Evolutionary conservation across 2,113 vertebrate genomes (phyloP).

Genomic region (Arizona elegans): DNA sequence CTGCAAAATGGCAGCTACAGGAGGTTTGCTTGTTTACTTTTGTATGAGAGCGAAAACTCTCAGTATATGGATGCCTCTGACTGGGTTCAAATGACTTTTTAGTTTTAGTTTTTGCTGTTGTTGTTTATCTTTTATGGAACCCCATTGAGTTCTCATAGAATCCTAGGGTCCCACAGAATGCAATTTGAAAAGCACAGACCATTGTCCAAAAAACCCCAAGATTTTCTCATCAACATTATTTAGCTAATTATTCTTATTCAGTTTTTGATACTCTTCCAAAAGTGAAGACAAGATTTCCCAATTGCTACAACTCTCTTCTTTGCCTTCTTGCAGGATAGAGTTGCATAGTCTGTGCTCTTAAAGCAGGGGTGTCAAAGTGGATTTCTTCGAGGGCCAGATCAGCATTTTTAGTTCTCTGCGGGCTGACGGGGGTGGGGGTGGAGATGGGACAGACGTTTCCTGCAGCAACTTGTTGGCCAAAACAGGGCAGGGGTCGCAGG

Average conservation of each 20-base stretch:
- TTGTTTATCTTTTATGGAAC: too few species aligned
- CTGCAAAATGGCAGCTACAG: background rate
- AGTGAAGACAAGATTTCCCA: background rate
- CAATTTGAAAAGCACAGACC: background rate
- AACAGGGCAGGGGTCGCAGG: too few species aligned
- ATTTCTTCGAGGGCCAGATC: too few species aligned
- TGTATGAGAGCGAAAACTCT: background rate
- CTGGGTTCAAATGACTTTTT: background rate
- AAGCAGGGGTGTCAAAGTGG: background rate
- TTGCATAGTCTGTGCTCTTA: background rate
- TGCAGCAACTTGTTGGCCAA: too few species aligned
- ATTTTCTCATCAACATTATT: background rate
- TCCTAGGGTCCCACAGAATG: background rate
- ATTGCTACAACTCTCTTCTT: background rate
- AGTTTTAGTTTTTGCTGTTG: background rate
- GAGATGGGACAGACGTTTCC: too few species aligned
- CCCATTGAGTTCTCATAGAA: too few species aligned
- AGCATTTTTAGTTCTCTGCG: too few species aligned
- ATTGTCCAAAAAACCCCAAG: background rate
- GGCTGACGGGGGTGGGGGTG: too few species aligned
- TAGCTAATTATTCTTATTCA: background rate
- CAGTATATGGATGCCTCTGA: background rate
- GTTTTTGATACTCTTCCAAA: background rate
- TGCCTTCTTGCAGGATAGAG: background rate
- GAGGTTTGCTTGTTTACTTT: background rate